phyloP scores from a whole-genome alignment of 2,888 invertebrate species.

The Elmis aenea region DNA sequence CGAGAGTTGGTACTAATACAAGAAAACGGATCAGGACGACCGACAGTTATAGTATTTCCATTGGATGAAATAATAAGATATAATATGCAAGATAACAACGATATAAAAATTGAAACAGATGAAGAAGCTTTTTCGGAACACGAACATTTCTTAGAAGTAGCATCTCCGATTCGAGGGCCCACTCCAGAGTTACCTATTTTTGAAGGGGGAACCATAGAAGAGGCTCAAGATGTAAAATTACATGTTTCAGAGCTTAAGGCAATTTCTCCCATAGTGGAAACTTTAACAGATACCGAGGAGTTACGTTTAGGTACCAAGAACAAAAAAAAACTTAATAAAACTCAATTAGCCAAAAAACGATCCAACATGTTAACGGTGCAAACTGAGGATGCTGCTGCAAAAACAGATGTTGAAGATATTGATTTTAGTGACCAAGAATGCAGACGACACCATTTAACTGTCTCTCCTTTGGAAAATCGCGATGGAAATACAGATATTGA shows the following conservation, averaged over 20 bases:
- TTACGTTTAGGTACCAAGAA: conserved; percentile 20
- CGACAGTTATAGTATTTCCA: conserved; percentile 7
- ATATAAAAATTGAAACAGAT: conserved; percentile 20
- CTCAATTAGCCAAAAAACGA: no score
- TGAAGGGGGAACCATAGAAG: conserved; percentile 31
- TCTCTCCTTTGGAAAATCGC: conserved; percentile 4
- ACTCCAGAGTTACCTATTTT: conserved; percentile 29
- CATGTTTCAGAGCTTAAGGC: conserved; percentile 7
- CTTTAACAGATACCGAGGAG: conserved; percentile 33
- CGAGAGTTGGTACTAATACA: conserved; percentile 12
- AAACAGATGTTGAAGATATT: conserved; percentile 50
- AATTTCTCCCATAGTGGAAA: conserved; percentile 8
- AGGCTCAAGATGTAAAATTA: no score
- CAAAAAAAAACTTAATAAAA: conserved; percentile 19
- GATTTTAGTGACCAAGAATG: conserved; percentile 15
- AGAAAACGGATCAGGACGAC: conserved; percentile 4
- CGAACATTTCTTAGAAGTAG: conserved; percentile 24
- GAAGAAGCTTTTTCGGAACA: conserved; percentile 25
- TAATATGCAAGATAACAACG: background rate
- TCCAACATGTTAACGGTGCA: conserved; percentile 5
- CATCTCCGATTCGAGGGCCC: conserved; percentile 15
- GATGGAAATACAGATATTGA: conserved; percentile 47
- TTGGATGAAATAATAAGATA: conserved; percentile 3
- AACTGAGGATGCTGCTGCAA: conserved; percentile 32
- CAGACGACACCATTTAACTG: conserved; percentile 10